Conservation (phyloP, 2,888 invertebrate genomes). For the Macrophya alboannulata region DNA sequence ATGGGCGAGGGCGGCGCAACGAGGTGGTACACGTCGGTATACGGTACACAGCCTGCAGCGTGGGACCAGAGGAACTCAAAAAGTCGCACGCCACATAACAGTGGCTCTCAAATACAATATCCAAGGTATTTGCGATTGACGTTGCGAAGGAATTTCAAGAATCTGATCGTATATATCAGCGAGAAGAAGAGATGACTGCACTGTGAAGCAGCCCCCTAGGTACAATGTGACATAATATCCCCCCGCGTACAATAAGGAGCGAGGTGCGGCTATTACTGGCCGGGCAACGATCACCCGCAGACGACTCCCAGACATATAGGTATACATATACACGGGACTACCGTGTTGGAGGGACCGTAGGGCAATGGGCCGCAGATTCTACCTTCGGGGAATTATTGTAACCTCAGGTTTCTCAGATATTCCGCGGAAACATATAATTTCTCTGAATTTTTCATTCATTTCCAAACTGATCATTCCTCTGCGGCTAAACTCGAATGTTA, state of each 20-base stretch:
- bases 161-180: too few species aligned
- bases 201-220: not conserved
- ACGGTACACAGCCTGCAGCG: constrained; percentile 72
- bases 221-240: constrained; percentile 69
- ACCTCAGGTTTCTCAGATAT: not conserved
- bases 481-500: not conserved
- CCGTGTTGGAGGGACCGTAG: not conserved
- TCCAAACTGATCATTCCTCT: not conserved
- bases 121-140: constrained; percentile 1
- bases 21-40: constrained; percentile 47
- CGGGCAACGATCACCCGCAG: constrained; percentile 79
- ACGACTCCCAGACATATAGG: constrained; percentile 74
- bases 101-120: constrained; percentile 73
- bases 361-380: not conserved
- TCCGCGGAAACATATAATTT: not conserved
- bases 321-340: too few species aligned
- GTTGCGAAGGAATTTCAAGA: too few species aligned
- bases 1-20: constrained; percentile 31
- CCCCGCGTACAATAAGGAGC: constrained; percentile 55
- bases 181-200: not conserved
- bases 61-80: constrained; percentile 78
- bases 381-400: not conserved
- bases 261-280: constrained; percentile 76
- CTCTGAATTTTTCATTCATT: not conserved
- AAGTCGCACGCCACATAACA: constrained; percentile 77